These are phyloP conservation scores for Meliscaeva auricollis DNA, from an alignment of 2,888 invertebrate species.

Conservation along the genomic window DNA sequence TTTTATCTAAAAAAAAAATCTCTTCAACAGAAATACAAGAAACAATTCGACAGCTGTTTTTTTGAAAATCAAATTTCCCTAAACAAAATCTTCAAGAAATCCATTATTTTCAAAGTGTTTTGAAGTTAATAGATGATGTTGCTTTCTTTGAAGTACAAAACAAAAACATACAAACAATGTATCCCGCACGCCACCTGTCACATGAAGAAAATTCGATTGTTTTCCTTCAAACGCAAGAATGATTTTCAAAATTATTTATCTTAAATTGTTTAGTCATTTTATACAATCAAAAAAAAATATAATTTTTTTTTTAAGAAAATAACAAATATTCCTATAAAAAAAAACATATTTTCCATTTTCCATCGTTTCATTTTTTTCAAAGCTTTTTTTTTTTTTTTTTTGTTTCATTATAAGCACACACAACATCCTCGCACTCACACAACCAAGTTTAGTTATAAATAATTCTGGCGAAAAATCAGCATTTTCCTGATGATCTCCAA, in stretches of 20 bases:
- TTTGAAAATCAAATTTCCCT: not conserved
- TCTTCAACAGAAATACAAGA: not conserved
- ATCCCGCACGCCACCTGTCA: constrained; percentile 68
- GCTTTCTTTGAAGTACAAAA: constrained; percentile 17
- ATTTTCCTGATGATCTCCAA: constrained; percentile 88
- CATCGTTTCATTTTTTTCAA: not conserved
- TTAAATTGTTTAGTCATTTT: constrained; percentile 37
- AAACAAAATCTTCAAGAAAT: not conserved
- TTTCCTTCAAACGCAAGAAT: constrained; percentile 46
- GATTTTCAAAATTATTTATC: constrained; percentile 44
- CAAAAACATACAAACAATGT: not conserved
- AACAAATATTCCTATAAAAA: constrained; percentile 18
- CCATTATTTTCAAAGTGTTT: constrained; percentile 7
- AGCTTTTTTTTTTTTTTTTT: constrained; percentile 36
- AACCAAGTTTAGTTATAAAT: constrained; percentile 81
- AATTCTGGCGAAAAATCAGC: constrained; percentile 84
- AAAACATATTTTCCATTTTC: constrained; percentile 33
- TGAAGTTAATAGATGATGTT: constrained; percentile 23
- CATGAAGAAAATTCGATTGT: constrained; percentile 49
- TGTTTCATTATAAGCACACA: constrained; percentile 59
- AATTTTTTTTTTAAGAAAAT: constrained; percentile 4
- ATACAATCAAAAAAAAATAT: constrained; percentile 18
- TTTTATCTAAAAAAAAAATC: constrained; percentile 1
- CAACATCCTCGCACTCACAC: constrained; percentile 70
- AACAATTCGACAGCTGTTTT: not conserved